Base-by-base conservation (phyloP, 2,113 vertebrate species). In the Aplodontia rufa region DNA sequence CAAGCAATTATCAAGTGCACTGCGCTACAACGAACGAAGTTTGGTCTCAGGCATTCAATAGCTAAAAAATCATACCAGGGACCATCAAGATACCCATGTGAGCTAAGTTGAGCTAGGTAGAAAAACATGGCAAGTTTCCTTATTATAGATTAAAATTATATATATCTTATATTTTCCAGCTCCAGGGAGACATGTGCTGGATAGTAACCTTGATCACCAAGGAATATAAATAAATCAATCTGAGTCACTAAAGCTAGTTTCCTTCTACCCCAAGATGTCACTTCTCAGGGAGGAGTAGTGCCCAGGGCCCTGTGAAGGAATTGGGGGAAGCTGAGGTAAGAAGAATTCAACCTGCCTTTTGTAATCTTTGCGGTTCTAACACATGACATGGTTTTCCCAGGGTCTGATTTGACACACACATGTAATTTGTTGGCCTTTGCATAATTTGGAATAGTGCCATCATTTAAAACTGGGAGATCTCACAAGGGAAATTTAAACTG, bases 81-180 rank as follows among this genome's bases (percentile, higher is more conserved):
- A 47, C 30, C 5, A 17, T 68, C 51, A 55, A 45, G 49, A 49
- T 30, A 45, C 19, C 17, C 22, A 35, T 22, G 49, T 24, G n/a
- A 90, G 37, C 30, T 53, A 79, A 60, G 20, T 14, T 47, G 80
- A 85, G n/a, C 32, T 55, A 64, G 12, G 7, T 2, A 82, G 47
- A 71, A 88, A 86, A 76, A 35, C 20, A 68, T 4, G 42, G 47
- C 51, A 26, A 37, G 13, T 19, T 26, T 68, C 20, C 30, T 42
- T 47, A 14, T 28, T 60, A 22, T 35, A 80, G 37, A 66, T 75
- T 64, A 71, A 40, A 89, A 53, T 28, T 42, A 24, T 53, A 28
- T 75, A 91, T 49, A 42, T 64, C 42, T 87, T 90, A 10, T 87
- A 51, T 51, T 89, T 93, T 96, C 82, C 74, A 79, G n/a, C 42